phyloP scores from a whole-genome alignment of 2,113 vertebrate species.

The Reinhardtius hippoglossoides region DNA sequence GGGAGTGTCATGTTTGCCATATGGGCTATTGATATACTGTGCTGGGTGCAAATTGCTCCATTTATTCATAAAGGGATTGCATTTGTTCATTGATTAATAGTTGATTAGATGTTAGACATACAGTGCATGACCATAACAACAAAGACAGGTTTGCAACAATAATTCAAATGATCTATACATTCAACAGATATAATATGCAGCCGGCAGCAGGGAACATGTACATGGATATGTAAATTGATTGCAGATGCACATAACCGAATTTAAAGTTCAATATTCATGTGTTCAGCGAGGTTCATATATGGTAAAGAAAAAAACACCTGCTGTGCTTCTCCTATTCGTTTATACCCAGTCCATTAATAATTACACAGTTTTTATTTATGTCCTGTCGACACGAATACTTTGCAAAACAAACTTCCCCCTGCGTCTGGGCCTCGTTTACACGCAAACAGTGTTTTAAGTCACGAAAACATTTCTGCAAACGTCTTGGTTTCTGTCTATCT shows the following conservation, averaged over 20 bases:
- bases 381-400: no score
- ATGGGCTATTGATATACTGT: constrained; percentile 55
- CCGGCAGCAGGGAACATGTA: not conserved
- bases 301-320: no score
- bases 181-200: not conserved
- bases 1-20: constrained; percentile 40
- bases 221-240: constrained; percentile 19
- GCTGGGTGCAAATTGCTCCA: constrained; percentile 40
- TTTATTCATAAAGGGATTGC: constrained; percentile 44
- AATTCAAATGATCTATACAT: not conserved
- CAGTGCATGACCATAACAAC: constrained; percentile 2
- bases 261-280: not conserved
- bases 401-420: no score
- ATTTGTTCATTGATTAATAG: constrained; percentile 56
- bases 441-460: no score
- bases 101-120: constrained; percentile 41
- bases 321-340: not conserved
- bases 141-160: not conserved
- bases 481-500: no score
- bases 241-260: not conserved
- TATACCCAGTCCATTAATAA: not conserved
- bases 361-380: no score
- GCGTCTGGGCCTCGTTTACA: no score
- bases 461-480: no score
- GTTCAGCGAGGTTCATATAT: not conserved